These are phyloP conservation scores for Reticulitermes lucifugus DNA, from an alignment of 2,888 invertebrate species.

Conservation along the genomic window DNA sequence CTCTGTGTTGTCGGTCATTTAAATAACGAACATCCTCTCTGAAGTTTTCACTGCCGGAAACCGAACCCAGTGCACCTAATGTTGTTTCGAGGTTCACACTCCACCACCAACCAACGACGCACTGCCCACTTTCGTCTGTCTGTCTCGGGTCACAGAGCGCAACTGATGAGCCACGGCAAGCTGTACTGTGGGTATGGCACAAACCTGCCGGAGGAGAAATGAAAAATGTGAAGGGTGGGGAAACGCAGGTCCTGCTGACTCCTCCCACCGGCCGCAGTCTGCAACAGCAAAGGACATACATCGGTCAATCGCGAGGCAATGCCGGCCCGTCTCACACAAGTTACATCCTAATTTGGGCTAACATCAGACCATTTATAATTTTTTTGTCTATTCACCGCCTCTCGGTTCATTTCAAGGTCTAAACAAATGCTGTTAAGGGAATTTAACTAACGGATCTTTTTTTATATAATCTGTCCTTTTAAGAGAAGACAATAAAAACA, in stretches of 20 bases:
- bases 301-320: slow-evolving; percentile 12
- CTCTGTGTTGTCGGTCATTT: not conserved
- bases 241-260: not conserved
- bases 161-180: not conserved
- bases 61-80: not conserved
- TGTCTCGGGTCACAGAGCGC: slow-evolving; percentile 3
- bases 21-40: not conserved
- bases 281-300: slow-evolving; percentile 24
- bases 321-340: slow-evolving; percentile 15
- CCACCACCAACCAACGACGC: not conserved
- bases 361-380: slow-evolving; percentile 22
- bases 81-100: too few relatives aligned
- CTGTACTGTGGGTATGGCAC: slow-evolving; percentile 23
- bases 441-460: not conserved
- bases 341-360: slow-evolving; percentile 33
- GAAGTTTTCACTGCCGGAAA: slow-evolving; percentile 4
- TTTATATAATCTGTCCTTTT: not conserved
- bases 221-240: slow-evolving; percentile 30
- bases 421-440: slow-evolving; percentile 6
- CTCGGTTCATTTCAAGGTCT: slow-evolving; percentile 14
- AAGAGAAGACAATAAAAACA: not conserved
- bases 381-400: not conserved
- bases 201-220: slow-evolving; percentile 18
- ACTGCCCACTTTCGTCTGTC: not conserved
- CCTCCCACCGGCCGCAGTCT: slow-evolving; percentile 33